phyloP scores from a whole-genome alignment of 2,797 vertebrate genomes.

The Galaxias olidus region DNA sequence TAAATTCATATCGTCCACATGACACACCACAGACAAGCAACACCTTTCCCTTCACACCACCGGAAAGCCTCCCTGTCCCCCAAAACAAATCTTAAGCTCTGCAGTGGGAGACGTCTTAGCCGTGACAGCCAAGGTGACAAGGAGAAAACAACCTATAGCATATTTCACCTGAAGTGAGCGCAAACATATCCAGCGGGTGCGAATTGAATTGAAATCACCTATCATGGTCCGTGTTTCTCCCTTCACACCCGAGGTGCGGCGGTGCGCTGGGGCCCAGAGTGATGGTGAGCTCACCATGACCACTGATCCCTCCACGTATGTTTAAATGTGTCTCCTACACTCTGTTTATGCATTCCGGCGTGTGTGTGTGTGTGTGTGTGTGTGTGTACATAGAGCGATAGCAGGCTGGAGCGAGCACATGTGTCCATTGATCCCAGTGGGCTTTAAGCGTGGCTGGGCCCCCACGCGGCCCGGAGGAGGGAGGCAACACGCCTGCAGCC shows the following conservation, averaged over 20 bases:
- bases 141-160: conserved; percentile 65
- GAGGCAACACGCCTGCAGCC: conserved; percentile 70
- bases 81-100: conserved; percentile 5
- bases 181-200: conserved; percentile 91
- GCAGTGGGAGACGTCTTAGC: not conserved
- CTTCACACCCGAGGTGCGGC: conserved; percentile 84
- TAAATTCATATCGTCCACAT: conserved; percentile 33
- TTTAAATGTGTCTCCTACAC: conserved; percentile 5
- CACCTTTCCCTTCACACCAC: conserved; percentile 9
- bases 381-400: conserved; percentile 68
- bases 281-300: conserved; percentile 40
- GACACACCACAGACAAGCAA: conserved; percentile 18
- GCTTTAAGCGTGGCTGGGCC: conserved; percentile 77
- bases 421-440: conserved; percentile 82
- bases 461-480: conserved; percentile 55
- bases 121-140: conserved; percentile 61
- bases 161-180: conserved; percentile 77
- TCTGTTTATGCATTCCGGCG: not conserved
- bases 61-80: not conserved
- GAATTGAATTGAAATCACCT: conserved; percentile 99
- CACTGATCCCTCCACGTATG: conserved; percentile 32
- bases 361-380: not conserved
- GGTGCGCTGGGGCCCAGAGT: conserved; percentile 56
- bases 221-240: conserved; percentile 85
- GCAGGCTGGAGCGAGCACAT: conserved; percentile 75